Evolutionary conservation across 2,113 vertebrate species (phyloP), one percentile per base, ranked within the genome.

Genomic region (Empidonax alnorum): DNA sequence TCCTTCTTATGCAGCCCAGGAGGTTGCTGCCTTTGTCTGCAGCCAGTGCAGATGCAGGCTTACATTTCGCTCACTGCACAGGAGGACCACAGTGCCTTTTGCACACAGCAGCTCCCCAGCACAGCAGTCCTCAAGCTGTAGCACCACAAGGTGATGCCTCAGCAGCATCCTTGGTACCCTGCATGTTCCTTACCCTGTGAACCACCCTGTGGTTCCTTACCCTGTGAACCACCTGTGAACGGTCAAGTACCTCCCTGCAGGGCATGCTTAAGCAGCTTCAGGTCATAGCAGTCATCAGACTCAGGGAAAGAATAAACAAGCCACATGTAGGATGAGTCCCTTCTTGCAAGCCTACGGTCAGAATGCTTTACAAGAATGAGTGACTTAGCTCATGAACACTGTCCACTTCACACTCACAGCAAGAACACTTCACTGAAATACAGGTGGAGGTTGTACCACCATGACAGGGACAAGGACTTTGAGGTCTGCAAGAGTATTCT

Each of bases 271-370:
- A 14, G 15, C 21, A 50, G 17, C 24, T 87, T 73, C 39, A 46
- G 10, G 28, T 28, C 3, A 0, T 18, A 24, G 25, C 28, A 73
- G 30, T 42, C 30, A 44, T 35, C 14, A 50, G 21, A 31, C 31
- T 20, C 42, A 39, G 27, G 10, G 3, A 12, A 63, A 72, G 9
- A 67, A 8, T 31, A 55, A 61, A 46, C 18, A 83, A 56, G 14
- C 17, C 28, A 50, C 3, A 1, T 10, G 28, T 0, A 28, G 10
- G 18, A 68, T 25, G 17, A 15, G 4, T 39, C 31, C 23, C 10
- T 56, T 78, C 31, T 73, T 24, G 2, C 12, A 77, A 78, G 21
- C 17, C 72, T 67, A 39, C 4, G 7, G 12, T 35, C 46, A 56
- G 66, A 68, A 73, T 6, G 3, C 15, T 47, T 83, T 59, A 35